These are phyloP conservation scores for Uloborus plumipes DNA, from an alignment of 2,888 invertebrate species.

Conservation along the genomic window DNA sequence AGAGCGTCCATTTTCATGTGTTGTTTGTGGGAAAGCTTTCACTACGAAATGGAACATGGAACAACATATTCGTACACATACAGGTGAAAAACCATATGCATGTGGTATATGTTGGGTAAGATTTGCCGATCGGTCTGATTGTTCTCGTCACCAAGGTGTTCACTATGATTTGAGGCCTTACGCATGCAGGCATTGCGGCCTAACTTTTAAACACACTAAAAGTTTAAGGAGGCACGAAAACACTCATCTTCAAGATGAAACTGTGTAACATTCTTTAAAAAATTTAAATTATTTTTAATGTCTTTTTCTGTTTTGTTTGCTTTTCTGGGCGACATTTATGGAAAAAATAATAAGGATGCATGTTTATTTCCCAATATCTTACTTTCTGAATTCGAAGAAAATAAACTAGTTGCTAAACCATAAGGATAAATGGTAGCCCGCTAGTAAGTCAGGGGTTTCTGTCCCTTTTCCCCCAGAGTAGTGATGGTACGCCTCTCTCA, in stretches of 20 bases:
- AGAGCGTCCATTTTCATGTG: conserved; percentile 48
- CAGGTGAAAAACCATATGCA: conserved; percentile 53
- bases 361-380: no score
- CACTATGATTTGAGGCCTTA: conserved; percentile 44
- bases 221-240: conserved; percentile 46
- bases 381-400: no score
- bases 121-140: conserved; percentile 51
- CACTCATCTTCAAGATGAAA: conserved; percentile 21
- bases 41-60: conserved; percentile 60
- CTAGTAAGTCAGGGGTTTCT: no score
- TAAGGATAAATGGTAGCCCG: no score
- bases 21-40: conserved; percentile 51
- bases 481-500: no score
- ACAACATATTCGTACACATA: conserved; percentile 46
- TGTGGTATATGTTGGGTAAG: conserved; percentile 52
- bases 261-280: background rate
- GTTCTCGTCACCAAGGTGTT: conserved; percentile 43
- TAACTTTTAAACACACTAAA: conserved; percentile 50
- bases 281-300: no score
- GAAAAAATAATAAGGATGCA: no score
- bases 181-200: conserved; percentile 48
- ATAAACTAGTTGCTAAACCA: no score
- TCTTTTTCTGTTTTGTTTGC: no score
- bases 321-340: no score
- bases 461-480: no score